Conservation (phyloP, 1,140 invertebrate genomes). For the Nephila pilipes region DNA sequence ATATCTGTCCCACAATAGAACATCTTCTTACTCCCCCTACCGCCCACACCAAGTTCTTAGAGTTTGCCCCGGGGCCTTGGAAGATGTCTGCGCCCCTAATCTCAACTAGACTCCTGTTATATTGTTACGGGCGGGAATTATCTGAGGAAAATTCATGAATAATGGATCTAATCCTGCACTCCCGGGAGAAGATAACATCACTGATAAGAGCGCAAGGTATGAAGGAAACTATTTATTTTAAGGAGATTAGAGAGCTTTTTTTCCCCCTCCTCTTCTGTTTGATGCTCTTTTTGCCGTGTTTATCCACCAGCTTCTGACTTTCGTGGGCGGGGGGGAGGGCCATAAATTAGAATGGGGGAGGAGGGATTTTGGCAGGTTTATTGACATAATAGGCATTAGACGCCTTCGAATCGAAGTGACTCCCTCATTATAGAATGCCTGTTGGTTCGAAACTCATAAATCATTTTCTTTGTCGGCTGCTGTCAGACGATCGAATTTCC, state of each 20-base stretch:
- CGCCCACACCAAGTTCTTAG: neutral
- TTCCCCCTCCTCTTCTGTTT: neutral
- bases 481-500: constrained; percentile 55
- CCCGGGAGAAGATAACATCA: neutral
- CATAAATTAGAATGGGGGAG: constrained; percentile 27
- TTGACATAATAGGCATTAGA: constrained; percentile 72
- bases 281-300: constrained; percentile 21
- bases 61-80: neutral
- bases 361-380: constrained; percentile 58
- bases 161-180: constrained; percentile 60
- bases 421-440: constrained; percentile 56
- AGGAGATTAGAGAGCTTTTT: neutral
- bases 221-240: constrained; percentile 59
- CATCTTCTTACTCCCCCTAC: too few species aligned
- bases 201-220: constrained; percentile 6
- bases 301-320: constrained; percentile 25
- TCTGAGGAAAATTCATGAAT: constrained; percentile 57
- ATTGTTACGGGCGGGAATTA: constrained; percentile 14
- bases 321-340: neutral
- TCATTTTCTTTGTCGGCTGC: constrained; percentile 64
- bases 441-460: constrained; percentile 63
- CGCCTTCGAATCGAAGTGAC: constrained; percentile 49
- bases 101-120: neutral
- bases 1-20: too few species aligned
- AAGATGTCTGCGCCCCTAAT: neutral